Evolutionary conservation across 2,797 vertebrate species (phyloP).

Genomic region (Furcifer pardalis): DNA sequence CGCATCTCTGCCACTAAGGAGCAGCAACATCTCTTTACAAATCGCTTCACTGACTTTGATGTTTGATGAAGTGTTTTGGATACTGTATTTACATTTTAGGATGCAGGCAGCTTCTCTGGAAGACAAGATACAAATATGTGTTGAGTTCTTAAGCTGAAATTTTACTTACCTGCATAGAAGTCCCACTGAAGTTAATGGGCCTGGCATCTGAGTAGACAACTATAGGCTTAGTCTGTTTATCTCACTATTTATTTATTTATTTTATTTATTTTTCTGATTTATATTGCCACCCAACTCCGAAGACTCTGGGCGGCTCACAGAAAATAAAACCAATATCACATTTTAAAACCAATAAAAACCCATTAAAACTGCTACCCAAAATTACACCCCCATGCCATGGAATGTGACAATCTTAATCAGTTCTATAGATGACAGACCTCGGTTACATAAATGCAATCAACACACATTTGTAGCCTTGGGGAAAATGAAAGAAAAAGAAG

Average conservation of each 20-base stretch:
- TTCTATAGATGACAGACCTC: neutral
- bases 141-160: constrained; percentile 29
- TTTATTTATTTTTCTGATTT: no score
- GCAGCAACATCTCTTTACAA: constrained; percentile 61
- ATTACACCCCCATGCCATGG: no score
- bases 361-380: no score
- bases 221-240: neutral
- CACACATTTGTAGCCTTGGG: constrained; percentile 7
- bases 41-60: neutral
- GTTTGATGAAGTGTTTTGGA: neutral
- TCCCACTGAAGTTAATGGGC: neutral
- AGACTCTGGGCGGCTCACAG: no score
- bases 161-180: neutral
- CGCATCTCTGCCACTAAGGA: constrained; percentile 63
- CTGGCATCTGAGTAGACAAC: neutral
- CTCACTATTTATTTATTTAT: constrained; percentile 47
- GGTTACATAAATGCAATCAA: rapidly evolving
- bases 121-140: constrained; percentile 24
- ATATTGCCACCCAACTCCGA: no score
- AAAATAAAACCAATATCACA: no score
- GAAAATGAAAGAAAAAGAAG: constrained; percentile 4
- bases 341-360: no score
- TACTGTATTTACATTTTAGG: neutral
- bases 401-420: neutral
- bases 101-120: neutral